Percentiles rank a stretch among this genome's conserved stretches.
Conservation (phyloP, 2,888 invertebrate species). For the Notocelia uddmanniana region DNA sequence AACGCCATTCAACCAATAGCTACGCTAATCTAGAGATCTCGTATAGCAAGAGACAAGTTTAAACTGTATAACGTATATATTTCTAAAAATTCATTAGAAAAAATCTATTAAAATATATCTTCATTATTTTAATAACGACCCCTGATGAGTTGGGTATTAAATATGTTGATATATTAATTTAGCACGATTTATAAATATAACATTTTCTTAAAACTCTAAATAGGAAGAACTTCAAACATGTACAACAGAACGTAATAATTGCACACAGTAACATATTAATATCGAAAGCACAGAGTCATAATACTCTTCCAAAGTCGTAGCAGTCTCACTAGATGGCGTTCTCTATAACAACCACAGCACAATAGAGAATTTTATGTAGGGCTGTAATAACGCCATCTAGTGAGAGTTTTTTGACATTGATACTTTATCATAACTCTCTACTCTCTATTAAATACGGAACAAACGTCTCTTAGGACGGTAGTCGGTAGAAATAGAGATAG, state of each 20-base stretch:
- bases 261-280: conserved; percentile 77
- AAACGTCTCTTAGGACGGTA: conserved; percentile 18
- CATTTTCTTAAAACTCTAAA: conserved; percentile 75
- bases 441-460: conserved; percentile 3
- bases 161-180: conserved; percentile 70
- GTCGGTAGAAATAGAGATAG: conserved; percentile 48
- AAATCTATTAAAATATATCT: conserved; percentile 85
- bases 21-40: conserved; percentile 69
- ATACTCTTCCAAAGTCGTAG: neutral
- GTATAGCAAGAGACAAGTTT: conserved; percentile 79
- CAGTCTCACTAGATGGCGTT: neutral
- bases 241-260: conserved; percentile 79
- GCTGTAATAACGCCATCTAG: neutral
- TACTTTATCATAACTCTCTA: neutral
- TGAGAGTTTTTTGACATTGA: neutral
- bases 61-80: conserved; percentile 73
- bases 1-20: conserved; percentile 24
- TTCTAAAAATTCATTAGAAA: conserved; percentile 79
- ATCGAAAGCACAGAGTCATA: conserved; percentile 46
- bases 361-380: neutral
- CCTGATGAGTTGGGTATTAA: conserved; percentile 62
- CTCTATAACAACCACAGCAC: neutral
- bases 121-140: conserved; percentile 71
- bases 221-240: conserved; percentile 80
- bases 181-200: conserved; percentile 79